These are phyloP conservation scores for Clunio marinus DNA, from an alignment of 2,888 invertebrate genomes.

Conservation along the genomic window DNA sequence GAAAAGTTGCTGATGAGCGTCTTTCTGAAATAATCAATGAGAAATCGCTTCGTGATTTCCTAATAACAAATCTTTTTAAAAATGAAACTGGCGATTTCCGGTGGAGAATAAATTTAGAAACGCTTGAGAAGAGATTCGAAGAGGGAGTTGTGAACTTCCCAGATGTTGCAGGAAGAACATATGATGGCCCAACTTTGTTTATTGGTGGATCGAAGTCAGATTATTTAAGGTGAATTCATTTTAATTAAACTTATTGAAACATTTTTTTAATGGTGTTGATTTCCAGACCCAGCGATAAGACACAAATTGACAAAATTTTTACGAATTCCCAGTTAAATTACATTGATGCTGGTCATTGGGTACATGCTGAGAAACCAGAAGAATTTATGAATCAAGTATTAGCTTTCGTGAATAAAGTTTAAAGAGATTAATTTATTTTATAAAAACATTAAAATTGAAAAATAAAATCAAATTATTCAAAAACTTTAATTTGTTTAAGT, in stretches of 20 bases:
- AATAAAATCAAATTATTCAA: conserved; percentile 10
- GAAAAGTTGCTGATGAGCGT: conserved; percentile 62
- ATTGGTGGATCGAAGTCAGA: conserved; percentile 78
- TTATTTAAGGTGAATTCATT: conserved; percentile 63
- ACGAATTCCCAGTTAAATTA: conserved; percentile 55
- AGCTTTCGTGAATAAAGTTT: conserved; percentile 47
- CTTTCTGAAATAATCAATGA: conserved; percentile 58
- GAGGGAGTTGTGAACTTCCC: conserved; percentile 65
- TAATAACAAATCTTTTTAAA: conserved; percentile 80
- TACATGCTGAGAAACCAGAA: conserved; percentile 83
- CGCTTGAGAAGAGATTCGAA: conserved; percentile 63
- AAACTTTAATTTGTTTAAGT: not conserved
- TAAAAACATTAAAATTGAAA: not conserved
- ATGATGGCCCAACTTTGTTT: conserved; percentile 72
- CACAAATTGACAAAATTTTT: conserved; percentile 60
- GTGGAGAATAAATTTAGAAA: conserved; percentile 78
- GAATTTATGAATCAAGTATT: conserved; percentile 51
- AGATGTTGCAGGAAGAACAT: conserved; percentile 53
- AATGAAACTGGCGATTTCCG: conserved; percentile 58
- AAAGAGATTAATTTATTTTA: not conserved
- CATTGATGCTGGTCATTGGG: conserved; percentile 83
- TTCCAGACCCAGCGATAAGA: conserved; percentile 54
- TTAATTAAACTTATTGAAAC: not conserved
- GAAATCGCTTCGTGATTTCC: conserved; percentile 65
- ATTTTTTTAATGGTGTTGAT: conserved; percentile 39